Conservation (phyloP, 2,888 invertebrate species). For the Camptogramma bilineatum region DNA sequence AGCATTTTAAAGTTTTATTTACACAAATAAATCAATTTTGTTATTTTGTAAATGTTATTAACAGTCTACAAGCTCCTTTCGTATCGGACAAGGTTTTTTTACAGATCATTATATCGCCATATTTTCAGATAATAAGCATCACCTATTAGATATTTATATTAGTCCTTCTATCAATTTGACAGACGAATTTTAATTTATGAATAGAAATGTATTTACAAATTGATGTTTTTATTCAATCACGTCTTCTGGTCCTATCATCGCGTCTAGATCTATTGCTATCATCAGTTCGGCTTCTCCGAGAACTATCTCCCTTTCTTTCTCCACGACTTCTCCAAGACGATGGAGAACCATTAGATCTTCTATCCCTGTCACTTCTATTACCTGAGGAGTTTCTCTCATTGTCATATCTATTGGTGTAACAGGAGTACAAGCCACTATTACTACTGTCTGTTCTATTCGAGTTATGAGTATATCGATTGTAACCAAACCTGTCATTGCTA, state of each 20-base stretch:
- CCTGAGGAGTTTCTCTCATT: conserved; percentile 8
- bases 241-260: conserved; percentile 14
- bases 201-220: conserved; percentile 2
- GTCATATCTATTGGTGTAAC: conserved; percentile 27
- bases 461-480: conserved; percentile 1
- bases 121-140: no score
- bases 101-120: no score
- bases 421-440: conserved; percentile 16
- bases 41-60: no score
- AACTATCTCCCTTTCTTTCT: conserved; percentile 19
- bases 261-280: conserved; percentile 15
- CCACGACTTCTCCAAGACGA: conserved; percentile 31
- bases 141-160: no score
- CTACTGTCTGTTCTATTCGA: conserved; percentile 9
- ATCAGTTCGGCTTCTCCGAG: conserved; percentile 27
- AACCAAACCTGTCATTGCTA: conserved; percentile 19
- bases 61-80: no score
- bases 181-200: no score
- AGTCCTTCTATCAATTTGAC: no score
- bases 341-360: conserved; percentile 6
- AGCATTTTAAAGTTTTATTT: no score
- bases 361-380: not conserved
- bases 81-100: no score
- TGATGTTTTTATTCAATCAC: not conserved
- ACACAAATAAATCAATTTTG: no score